Evolutionary conservation across 2,888 invertebrate species (phyloP).

Genomic region (Blomia tropicalis): DNA sequence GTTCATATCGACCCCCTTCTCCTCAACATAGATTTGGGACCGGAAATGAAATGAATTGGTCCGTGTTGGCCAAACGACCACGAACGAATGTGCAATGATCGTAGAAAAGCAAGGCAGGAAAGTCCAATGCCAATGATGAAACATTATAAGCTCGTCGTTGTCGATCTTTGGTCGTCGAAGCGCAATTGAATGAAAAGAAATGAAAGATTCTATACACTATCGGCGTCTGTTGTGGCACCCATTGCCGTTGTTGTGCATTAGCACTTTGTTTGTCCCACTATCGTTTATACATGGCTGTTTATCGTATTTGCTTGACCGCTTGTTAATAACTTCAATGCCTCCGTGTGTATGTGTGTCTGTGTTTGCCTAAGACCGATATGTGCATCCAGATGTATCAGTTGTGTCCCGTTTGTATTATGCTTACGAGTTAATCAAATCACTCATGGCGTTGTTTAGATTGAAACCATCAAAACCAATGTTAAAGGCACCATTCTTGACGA

Average conservation of each 20-base stretch:
- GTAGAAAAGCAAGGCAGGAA: no score
- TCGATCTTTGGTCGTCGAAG: no score
- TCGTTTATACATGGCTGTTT: not conserved
- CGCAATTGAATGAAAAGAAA: no score
- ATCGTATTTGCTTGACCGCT: not conserved
- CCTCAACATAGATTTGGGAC: slow-evolving; percentile 2
- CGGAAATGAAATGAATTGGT: slow-evolving; percentile 4
- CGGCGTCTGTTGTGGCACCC: not conserved
- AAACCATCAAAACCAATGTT: no score
- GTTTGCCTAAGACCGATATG: slow-evolving; percentile 11
- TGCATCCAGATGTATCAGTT: not conserved
- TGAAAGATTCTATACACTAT: no score
- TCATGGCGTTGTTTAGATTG: slow-evolving; percentile 12
- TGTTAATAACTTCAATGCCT: not conserved
- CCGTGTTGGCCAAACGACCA: no score
- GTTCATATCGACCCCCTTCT: no score
- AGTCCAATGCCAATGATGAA: no score
- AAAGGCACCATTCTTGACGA: no score
- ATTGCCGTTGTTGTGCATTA: not conserved
- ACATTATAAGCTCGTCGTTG: no score
- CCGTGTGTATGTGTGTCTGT: not conserved
- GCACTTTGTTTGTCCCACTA: not conserved
- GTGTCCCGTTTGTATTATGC: no score
- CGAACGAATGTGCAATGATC: no score
- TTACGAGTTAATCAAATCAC: slow-evolving; percentile 11